Base-by-base conservation (phyloP, 2,888 invertebrate species). In the Athalia rosae region DNA sequence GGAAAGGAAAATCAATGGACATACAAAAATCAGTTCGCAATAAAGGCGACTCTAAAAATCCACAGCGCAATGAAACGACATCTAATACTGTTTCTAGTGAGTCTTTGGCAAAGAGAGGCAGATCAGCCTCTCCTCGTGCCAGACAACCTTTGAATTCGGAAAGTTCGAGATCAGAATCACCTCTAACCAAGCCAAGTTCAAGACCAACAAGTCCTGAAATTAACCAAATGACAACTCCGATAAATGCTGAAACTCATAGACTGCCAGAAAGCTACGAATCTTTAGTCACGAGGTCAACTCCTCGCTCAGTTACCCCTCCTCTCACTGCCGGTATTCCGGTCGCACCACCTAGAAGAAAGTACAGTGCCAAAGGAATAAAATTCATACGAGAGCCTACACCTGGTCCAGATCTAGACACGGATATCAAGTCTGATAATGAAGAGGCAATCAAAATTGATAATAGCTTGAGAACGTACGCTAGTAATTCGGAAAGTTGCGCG, bases 371-470 rank as follows among this genome's bases (percentile, higher is more conserved):
- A 59, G 80, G 82, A 59, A 62, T 81, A 3, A 89, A 88, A 76
- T 86, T 86, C 48, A 84, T 85, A 9, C 81, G 88, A 8, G 87
- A 89, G 77, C 79, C 87, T 7, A 89, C 88, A 0, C 87, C 88
- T 0, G 87, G 86, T 0, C 87, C 87, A 0, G 86, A 88, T 48
- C 79, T 85, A 41, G 82, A 83, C 28, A 79, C 56, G 4, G 76
- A 63, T 56, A 61, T 64, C 11, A 74, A 61, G 45, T 56, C 63
- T 64, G 58, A 74, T 11, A 77, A 56, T 5, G 77, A 77, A 43
- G 77, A 77, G 67, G 58, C 45, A 43, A 43, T 15, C 13, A 69
- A 59, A 69, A 48, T 56, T 11, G 59, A 77, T 7, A 67, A 77
- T 41, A 59, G n/a, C 47, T 69, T 62, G 41, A 59, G 48, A 74